A percentile compares a stretch with the other conserved stretches of the same genome.
Evolutionary conservation across 2,797 vertebrate genomes (phyloP).

Genomic region (Centropyge bicolor): DNA sequence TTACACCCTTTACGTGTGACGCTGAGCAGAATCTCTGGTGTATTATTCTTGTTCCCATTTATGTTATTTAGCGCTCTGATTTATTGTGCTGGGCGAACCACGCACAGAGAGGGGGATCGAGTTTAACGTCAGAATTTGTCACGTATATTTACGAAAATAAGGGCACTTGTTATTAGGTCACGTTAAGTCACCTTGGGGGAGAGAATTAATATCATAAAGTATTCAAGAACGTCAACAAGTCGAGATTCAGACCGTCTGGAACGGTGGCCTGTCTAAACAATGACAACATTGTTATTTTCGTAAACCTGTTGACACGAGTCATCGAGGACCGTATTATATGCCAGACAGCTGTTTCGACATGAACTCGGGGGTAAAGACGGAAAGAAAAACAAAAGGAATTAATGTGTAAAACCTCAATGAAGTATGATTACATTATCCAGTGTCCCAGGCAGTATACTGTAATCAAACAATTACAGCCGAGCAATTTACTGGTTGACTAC

Average conservation of each 20-base stretch:
- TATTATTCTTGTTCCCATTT: slow-evolving; percentile 75
- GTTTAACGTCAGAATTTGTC: slow-evolving; percentile 79
- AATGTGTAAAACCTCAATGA: slow-evolving; percentile 67
- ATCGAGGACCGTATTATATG: slow-evolving; percentile 71
- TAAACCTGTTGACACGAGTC: slow-evolving; percentile 84
- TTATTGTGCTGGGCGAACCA: slow-evolving; percentile 74
- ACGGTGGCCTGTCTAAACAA: slow-evolving; percentile 89
- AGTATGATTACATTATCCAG: slow-evolving; percentile 76
- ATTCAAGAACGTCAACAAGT: slow-evolving; percentile 89
- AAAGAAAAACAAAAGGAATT: slow-evolving; percentile 47
- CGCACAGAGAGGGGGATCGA: slow-evolving; percentile 58
- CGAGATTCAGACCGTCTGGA: slow-evolving; percentile 86
- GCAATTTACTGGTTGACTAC: slow-evolving; percentile 74
- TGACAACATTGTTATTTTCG: slow-evolving; percentile 89
- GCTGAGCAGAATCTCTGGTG: slow-evolving; percentile 63
- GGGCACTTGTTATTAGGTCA: slow-evolving; percentile 79
- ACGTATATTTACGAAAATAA: slow-evolving; percentile 79
- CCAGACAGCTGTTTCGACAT: slow-evolving; percentile 82
- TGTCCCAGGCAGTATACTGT: slow-evolving; percentile 66
- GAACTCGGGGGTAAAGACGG: slow-evolving; percentile 59
- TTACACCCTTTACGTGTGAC: slow-evolving; percentile 68
- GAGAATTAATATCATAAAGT: slow-evolving; percentile 84
- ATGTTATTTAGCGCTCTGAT: slow-evolving; percentile 73
- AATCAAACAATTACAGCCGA: slow-evolving; percentile 79
- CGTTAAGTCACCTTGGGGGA: slow-evolving; percentile 72